Evolutionary conservation across 2,888 invertebrate species (phyloP).

Genomic region (Cremastinae sp.): DNA sequence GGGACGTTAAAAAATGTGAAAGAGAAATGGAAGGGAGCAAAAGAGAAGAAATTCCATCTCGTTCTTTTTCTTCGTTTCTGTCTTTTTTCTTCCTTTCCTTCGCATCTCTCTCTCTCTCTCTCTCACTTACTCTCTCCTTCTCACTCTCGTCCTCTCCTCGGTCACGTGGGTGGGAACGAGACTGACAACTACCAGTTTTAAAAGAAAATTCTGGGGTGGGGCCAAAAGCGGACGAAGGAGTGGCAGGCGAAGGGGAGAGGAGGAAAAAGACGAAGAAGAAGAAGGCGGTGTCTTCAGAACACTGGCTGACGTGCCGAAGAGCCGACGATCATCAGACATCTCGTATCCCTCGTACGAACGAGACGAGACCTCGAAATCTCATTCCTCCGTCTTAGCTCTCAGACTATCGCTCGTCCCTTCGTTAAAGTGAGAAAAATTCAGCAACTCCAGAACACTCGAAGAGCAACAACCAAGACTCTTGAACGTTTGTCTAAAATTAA

Average conservation of each 20-base stretch:
- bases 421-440: too few relatives aligned
- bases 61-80: conserved; percentile 42
- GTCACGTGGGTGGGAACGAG: conserved; percentile 64
- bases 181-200: conserved; percentile 65
- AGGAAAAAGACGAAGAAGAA: conserved; percentile 38
- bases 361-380: conserved; percentile 30
- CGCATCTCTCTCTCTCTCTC: conserved; percentile 15
- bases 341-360: conserved; percentile 61
- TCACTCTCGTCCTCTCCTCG: conserved; percentile 25
- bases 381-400: too few relatives aligned
- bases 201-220: conserved; percentile 68
- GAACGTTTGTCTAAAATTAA: too few relatives aligned
- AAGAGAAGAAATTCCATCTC: conserved; percentile 21
- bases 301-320: conserved; percentile 62
- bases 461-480: too few relatives aligned
- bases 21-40: neutral
- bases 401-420: too few relatives aligned
- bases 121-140: conserved; percentile 3
- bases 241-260: conserved; percentile 32
- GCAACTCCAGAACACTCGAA: too few relatives aligned
- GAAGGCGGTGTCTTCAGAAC: conserved; percentile 63
- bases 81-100: conserved; percentile 20
- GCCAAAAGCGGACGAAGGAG: conserved; percentile 51
- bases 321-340: conserved; percentile 64
- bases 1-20: conserved; percentile 17